phyloP scores from a whole-genome alignment of 2,797 vertebrate genomes.

The Ficedula albicollis region DNA sequence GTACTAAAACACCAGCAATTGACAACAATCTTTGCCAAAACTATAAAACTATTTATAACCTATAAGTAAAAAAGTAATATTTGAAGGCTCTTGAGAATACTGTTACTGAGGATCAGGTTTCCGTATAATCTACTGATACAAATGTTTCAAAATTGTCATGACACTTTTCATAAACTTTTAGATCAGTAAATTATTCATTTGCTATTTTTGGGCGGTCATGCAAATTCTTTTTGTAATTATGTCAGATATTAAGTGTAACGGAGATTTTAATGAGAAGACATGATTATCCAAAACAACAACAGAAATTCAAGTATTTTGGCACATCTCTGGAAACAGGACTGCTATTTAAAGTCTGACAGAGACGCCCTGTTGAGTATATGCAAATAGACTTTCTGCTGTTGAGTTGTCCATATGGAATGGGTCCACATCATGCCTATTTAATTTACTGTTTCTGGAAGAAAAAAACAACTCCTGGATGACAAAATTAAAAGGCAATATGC shows the following conservation, averaged over 20 bases:
- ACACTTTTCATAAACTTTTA: neutral
- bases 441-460: conserved; percentile 4
- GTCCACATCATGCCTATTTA: neutral
- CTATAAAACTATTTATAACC: too few relatives aligned
- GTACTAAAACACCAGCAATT: neutral
- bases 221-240: neutral
- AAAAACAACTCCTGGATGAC: neutral
- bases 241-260: neutral
- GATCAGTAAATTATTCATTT: neutral
- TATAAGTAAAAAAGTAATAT: neutral
- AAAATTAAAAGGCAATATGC: conserved; percentile 33
- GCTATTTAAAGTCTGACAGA: conserved; percentile 6
- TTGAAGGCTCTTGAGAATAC: neutral
- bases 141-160: neutral
- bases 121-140: neutral
- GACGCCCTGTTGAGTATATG: neutral
- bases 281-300: neutral
- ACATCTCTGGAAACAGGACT: neutral
- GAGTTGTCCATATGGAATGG: conserved; percentile 3
- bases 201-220: neutral
- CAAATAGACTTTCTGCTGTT: conserved; percentile 14
- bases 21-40: neutral
- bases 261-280: conserved; percentile 7
- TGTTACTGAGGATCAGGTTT: neutral
- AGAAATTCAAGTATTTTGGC: neutral